Conservation (phyloP, 2,113 vertebrate species). For the Scartelaos histophorus region DNA sequence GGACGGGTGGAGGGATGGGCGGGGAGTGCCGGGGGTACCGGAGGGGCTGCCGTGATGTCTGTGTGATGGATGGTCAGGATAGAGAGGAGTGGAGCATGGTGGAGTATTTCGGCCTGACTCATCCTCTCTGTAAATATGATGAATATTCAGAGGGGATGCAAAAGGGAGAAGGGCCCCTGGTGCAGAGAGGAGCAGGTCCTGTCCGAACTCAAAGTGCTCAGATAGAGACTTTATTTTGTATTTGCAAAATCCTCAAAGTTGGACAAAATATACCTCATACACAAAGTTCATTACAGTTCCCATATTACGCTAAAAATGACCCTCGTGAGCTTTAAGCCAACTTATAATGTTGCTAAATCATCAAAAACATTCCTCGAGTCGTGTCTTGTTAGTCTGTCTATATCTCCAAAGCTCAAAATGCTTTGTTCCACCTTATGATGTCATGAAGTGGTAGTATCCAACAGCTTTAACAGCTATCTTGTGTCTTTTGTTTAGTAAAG, state of each 20-base stretch:
- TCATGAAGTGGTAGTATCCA: too few relatives aligned
- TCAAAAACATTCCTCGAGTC: too few relatives aligned
- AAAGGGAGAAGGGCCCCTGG: neutral
- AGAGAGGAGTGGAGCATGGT: neutral
- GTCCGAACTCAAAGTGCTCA: neutral
- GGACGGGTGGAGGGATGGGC: neutral
- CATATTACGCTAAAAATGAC: too few relatives aligned
- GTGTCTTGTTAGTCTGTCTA: too few relatives aligned
- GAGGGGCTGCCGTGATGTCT: neutral
- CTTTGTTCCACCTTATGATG: too few relatives aligned
- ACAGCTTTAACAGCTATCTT: too few relatives aligned
- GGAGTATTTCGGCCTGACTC: conserved; percentile 5
- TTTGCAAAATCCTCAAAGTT: neutral
- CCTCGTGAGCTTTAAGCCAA: too few relatives aligned
- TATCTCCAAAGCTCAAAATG: too few relatives aligned
- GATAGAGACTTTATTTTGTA: neutral
- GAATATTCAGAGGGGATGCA: conserved; percentile 8
- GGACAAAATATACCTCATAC: too few relatives aligned
- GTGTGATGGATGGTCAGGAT: conserved; percentile 1
- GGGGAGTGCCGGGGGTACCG: neutral
- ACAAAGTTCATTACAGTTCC: too few relatives aligned
- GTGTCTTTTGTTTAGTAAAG: too few relatives aligned
- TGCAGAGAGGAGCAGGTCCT: neutral
- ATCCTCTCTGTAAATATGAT: conserved; percentile 14
- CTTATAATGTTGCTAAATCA: too few relatives aligned